phyloP scores from a whole-genome alignment of 2,113 vertebrate genomes.

The Mus musculus region GRCm39 chr16:49777001-49777500 shows the following conservation, averaged over 20 bases:
- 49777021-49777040: too few species aligned
- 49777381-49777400: neutral
- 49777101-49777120: neutral
- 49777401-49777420: neutral
- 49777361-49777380: conserved; percentile 19
- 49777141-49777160: neutral
- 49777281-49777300: neutral
- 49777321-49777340: neutral
- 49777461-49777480: neutral
- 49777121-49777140: neutral
- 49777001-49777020: too few species aligned
- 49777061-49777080: neutral
- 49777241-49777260: neutral
- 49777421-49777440: neutral
- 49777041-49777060: neutral
- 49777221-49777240: conserved; percentile 22
- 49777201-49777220: neutral
- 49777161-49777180: neutral
- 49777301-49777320: neutral
- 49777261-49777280: neutral
- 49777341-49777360: neutral
- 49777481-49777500: neutral
- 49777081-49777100: neutral
- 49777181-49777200: neutral
- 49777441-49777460: neutral